These are phyloP conservation scores for Orientallactaga sibirica DNA, from an alignment of 2,797 vertebrate species.

Conservation along the genomic window DNA sequence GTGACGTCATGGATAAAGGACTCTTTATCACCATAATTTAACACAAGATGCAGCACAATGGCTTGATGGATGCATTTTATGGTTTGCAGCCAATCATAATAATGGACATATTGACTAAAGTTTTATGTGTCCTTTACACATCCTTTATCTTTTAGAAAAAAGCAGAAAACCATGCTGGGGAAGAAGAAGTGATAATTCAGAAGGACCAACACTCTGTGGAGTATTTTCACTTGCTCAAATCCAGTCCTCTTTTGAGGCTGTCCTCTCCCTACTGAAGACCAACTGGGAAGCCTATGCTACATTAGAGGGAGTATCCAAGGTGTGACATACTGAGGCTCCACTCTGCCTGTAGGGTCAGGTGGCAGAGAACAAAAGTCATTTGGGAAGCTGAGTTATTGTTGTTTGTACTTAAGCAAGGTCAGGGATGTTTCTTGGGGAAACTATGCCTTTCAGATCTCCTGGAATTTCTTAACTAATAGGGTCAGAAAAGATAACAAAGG, in stretches of 20 bases:
- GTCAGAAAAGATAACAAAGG: constrained; percentile 9
- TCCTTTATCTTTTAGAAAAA: constrained; percentile 85
- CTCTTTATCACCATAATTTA: constrained; percentile 91
- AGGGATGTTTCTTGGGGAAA: constrained; percentile 32
- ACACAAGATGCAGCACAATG: constrained; percentile 88
- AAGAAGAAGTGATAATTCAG: constrained; percentile 79
- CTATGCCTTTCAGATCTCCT: neutral
- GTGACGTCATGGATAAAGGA: constrained; percentile 88
- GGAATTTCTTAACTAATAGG: neutral
- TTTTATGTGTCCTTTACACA: constrained; percentile 89
- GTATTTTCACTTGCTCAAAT: constrained; percentile 66
- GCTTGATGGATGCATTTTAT: constrained; percentile 90
- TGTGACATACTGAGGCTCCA: constrained; percentile 22
- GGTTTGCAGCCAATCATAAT: constrained; percentile 91
- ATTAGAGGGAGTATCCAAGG: constrained; percentile 54
- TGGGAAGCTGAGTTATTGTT: constrained; percentile 43
- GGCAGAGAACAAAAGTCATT: constrained; percentile 7
- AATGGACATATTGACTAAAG: constrained; percentile 90
- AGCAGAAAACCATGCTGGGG: constrained; percentile 68
- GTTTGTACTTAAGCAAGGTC: neutral
- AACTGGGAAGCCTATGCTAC: constrained; percentile 52
- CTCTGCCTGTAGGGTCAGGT: neutral
- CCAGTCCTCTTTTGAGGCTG: constrained; percentile 60
- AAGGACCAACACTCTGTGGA: constrained; percentile 65
- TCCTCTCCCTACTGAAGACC: constrained; percentile 62